Evolutionary conservation across 2,888 invertebrate genomes (phyloP).

Genomic region (Augiades crinisus): DNA sequence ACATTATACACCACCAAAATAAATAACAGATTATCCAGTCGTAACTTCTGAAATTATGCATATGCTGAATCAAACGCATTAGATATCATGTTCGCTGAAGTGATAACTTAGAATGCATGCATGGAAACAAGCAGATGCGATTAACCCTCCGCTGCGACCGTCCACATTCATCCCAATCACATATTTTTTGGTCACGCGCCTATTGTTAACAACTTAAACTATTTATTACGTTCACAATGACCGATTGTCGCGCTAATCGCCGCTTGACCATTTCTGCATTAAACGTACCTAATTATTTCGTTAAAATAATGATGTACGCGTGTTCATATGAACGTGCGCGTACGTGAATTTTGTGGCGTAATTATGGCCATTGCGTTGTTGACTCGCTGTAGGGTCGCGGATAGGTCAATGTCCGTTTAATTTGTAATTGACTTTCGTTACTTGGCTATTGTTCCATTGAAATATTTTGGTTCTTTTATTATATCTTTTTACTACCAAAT

Average conservation of each 20-base stretch:
- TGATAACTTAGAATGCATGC: conserved; percentile 6
- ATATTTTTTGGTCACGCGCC: conserved; percentile 57
- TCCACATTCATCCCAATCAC: conserved; percentile 46
- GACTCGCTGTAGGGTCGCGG: conserved; percentile 27
- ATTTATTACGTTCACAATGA: conserved; percentile 54
- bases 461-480: too few species aligned
- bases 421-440: background rate
- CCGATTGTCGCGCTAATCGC: conserved; percentile 44
- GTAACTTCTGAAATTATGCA: conserved; percentile 1
- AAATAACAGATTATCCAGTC: conserved; percentile 6
- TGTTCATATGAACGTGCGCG: conserved; percentile 36
- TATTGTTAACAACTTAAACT: conserved; percentile 57
- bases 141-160: conserved; percentile 41
- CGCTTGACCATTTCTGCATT: conserved; percentile 59
- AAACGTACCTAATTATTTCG: conserved; percentile 63
- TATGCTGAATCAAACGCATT: background rate
- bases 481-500: too few species aligned
- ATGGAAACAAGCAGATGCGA: conserved; percentile 45
- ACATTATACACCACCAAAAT: too few species aligned
- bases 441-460: too few species aligned
- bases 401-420: conserved; percentile 26
- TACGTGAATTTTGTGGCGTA: conserved; percentile 38
- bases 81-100: background rate
- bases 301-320: conserved; percentile 65
- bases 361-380: conserved; percentile 40